phyloP scores from a whole-genome alignment of 2,113 vertebrate genomes.

The Elachura formosa region DNA sequence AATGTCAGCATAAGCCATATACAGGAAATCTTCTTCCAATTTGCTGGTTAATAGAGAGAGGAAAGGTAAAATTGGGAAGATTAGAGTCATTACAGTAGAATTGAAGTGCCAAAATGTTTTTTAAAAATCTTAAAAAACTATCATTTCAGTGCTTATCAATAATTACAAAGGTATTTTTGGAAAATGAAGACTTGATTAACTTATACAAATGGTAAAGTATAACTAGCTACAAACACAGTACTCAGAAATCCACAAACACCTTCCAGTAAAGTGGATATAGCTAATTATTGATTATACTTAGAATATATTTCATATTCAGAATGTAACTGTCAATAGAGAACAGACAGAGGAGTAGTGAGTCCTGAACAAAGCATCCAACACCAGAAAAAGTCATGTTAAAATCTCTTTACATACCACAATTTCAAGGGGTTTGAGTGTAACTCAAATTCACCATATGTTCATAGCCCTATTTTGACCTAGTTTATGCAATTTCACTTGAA shows the following conservation, averaged over 20 bases:
- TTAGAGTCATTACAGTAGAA: neutral
- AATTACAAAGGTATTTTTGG: neutral
- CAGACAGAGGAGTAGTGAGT: neutral
- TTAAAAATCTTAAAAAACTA: neutral
- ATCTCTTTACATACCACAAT: neutral
- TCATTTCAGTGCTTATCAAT: neutral
- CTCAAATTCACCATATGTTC: neutral
- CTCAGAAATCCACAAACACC: neutral
- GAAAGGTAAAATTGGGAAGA: neutral
- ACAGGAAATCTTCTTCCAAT: conserved; percentile 92
- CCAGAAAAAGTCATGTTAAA: neutral
- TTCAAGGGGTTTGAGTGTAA: neutral
- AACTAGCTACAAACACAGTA: neutral
- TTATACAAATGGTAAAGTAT: neutral
- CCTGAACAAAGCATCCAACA: neutral
- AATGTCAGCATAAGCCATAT: conserved; percentile 97
- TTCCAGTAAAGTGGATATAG: neutral
- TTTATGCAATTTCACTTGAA: neutral
- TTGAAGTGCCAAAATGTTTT: neutral
- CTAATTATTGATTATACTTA: neutral
- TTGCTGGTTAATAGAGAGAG: conserved; percentile 76
- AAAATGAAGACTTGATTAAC: neutral
- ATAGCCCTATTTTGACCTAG: neutral
- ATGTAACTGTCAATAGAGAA: neutral
- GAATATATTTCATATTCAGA: neutral